Conservation (phyloP, 1,140 invertebrate species). For the Plectrocnemia conspersa region DNA sequence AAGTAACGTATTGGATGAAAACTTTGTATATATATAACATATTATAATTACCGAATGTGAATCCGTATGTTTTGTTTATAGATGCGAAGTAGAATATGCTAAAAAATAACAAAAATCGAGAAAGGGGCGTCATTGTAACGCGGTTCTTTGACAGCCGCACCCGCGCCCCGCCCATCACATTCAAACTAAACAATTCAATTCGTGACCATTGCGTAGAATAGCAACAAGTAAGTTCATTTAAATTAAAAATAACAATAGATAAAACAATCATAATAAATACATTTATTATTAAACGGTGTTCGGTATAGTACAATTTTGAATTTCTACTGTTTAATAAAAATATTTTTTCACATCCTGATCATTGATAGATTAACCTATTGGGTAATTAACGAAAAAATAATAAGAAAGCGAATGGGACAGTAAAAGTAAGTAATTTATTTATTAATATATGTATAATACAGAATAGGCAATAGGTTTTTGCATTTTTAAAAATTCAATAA, state of each 20-base stretch:
- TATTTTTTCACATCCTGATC: too few species aligned
- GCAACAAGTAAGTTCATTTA: too few species aligned
- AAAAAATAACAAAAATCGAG: neutral
- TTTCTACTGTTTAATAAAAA: too few species aligned
- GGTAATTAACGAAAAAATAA: too few species aligned
- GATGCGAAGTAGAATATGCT: neutral
- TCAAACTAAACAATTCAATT: constrained; percentile 1
- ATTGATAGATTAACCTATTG: too few species aligned
- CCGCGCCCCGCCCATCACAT: constrained; percentile 12
- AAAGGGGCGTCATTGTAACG: constrained; percentile 1
- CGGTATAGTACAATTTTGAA: too few species aligned
- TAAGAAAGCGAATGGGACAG: neutral
- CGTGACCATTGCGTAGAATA: too few species aligned
- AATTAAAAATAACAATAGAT: neutral
- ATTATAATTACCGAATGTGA: constrained; percentile 7
- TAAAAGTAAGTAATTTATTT: neutral
- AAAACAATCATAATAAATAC: neutral
- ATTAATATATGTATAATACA: neutral
- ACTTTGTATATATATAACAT: neutral
- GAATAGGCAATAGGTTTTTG: too few species aligned
- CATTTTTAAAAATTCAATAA: too few species aligned
- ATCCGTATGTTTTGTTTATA: neutral
- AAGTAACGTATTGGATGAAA: constrained; percentile 7
- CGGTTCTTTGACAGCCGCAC: neutral
- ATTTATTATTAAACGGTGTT: too few species aligned